Conservation (phyloP, 2,797 vertebrate genomes). For the Alosa sapidissima region DNA sequence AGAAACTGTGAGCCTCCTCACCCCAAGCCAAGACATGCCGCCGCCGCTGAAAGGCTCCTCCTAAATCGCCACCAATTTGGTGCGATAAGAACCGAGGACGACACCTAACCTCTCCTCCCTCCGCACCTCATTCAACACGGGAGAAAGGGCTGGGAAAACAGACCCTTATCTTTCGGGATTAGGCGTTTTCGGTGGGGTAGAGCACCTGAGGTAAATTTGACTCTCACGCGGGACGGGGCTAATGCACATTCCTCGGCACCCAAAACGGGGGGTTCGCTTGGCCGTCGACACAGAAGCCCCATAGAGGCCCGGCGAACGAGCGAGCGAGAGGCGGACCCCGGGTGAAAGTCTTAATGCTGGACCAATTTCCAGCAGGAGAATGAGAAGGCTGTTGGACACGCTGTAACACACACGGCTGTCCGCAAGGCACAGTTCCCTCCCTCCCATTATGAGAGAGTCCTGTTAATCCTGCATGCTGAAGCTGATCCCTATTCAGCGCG, state of each 20-base stretch:
- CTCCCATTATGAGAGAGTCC: conserved; percentile 72
- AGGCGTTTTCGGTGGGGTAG: conserved; percentile 45
- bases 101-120: conserved; percentile 10
- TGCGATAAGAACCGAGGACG: background rate
- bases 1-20: conserved; percentile 12
- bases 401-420: conserved; percentile 28
- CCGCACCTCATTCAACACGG: background rate
- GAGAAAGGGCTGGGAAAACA: conserved; percentile 11
- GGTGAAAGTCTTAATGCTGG: conserved; percentile 75
- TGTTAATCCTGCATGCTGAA: conserved; percentile 73
- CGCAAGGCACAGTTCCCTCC: conserved; percentile 64
- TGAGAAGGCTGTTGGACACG: conserved; percentile 64
- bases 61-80: conserved; percentile 2
- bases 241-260: conserved; percentile 79
- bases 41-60: background rate
- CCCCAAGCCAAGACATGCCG: background rate
- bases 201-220: conserved; percentile 77
- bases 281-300: conserved; percentile 76
- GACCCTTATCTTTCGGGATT: background rate
- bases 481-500: conserved; percentile 72
- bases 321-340: conserved; percentile 67
- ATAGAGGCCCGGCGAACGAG: conserved; percentile 67
- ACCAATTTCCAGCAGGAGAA: conserved; percentile 72
- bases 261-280: conserved; percentile 71
- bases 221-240: conserved; percentile 73